Percentiles rank a stretch among this genome's conserved stretches.
phyloP scores from a whole-genome alignment of 2,888 invertebrate genomes.

The Archaeoteleia sp. region DNA sequence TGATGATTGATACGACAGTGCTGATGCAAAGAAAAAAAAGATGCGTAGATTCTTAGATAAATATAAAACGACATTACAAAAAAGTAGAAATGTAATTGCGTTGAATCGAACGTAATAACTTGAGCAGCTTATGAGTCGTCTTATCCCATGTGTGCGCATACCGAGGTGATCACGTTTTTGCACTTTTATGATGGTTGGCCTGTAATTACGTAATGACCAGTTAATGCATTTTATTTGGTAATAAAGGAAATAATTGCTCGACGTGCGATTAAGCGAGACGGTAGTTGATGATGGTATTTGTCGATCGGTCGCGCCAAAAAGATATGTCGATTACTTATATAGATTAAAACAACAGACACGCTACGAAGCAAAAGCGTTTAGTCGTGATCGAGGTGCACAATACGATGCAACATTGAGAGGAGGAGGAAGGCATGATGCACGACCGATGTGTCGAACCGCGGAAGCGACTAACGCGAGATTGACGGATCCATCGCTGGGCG shows the following conservation, averaged over 20 bases:
- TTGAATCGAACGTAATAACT: no score
- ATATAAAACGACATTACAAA: no score
- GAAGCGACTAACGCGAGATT: conserved; percentile 22
- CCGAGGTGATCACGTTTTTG: no score
- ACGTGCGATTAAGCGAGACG: conserved; percentile 2
- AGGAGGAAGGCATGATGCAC: conserved; percentile 15
- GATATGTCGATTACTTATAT: no score
- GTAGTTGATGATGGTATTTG: conserved; percentile 1
- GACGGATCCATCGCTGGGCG: conserved; percentile 18
- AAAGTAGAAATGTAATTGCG: no score
- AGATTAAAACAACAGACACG: background rate
- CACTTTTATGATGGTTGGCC: background rate
- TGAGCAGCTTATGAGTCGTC: no score
- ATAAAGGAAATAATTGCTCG: conserved; percentile 12
- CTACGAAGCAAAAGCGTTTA: background rate
- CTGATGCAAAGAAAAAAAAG: no score
- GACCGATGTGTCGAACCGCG: conserved; percentile 22
- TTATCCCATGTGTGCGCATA: no score
- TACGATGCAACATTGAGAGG: background rate
- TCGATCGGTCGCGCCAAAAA: background rate
- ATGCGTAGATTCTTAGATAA: no score
- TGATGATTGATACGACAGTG: no score
- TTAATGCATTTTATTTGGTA: conserved; percentile 18
- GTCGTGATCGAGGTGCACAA: conserved; percentile 7
- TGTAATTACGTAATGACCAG: conserved; percentile 13